Evolutionary conservation across 2,113 vertebrate species (phyloP).

Genomic region (Malurus elegans): DNA sequence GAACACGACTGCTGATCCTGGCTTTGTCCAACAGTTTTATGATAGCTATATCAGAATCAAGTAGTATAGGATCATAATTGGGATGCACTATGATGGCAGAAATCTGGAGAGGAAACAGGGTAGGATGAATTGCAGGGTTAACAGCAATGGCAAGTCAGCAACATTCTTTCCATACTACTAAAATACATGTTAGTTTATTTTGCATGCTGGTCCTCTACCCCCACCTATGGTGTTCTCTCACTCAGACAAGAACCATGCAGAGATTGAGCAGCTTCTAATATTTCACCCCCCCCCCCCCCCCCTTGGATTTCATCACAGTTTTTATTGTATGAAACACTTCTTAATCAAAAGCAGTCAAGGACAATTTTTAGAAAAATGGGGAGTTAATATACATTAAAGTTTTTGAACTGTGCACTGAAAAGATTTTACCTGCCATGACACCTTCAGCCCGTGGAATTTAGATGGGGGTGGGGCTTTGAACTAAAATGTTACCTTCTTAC

Average conservation of each 20-base stretch:
- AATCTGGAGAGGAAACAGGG: slow-evolving; percentile 74
- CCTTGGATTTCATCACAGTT: not conserved
- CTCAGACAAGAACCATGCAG: not conserved
- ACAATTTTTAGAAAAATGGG: not conserved
- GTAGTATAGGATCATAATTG: slow-evolving; percentile 91
- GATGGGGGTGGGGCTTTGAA: not conserved
- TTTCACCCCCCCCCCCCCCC: accelerated
- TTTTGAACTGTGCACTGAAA: not conserved
- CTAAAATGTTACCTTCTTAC: not conserved
- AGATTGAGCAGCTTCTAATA: not conserved
- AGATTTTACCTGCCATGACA: not conserved
- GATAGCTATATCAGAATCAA: slow-evolving; percentile 90
- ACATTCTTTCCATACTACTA: not conserved
- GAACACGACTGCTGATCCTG: slow-evolving; percentile 84
- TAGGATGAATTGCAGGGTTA: not conserved
- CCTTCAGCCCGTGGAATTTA: not conserved
- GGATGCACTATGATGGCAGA: slow-evolving; percentile 87
- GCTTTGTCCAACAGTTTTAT: slow-evolving; percentile 94
- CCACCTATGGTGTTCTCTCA: not conserved
- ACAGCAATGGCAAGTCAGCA: not conserved
- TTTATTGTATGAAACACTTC: not conserved
- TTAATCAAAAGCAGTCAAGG: not conserved
- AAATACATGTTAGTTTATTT: not conserved
- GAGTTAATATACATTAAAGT: not conserved
- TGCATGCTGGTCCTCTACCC: not conserved